Evolutionary conservation across 2,888 invertebrate species (phyloP).

Genomic region (Bugula neritina): DNA sequence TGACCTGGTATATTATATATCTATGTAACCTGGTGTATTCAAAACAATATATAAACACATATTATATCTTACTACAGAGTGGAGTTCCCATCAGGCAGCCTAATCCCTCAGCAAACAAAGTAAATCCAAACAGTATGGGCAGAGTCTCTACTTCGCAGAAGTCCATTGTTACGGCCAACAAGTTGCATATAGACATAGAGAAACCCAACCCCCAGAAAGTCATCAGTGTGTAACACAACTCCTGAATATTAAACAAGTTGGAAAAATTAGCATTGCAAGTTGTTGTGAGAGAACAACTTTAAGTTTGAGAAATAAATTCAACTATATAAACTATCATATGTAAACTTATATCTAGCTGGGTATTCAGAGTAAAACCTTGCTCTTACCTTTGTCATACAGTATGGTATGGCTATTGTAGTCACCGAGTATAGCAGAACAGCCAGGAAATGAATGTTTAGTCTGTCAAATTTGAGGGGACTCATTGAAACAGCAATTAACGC

Average conservation of each 20-base stretch:
- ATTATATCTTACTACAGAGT: neutral
- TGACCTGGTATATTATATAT: no score
- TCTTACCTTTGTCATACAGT: neutral
- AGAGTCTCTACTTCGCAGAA: neutral
- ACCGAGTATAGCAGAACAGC: neutral
- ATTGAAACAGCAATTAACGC: neutral
- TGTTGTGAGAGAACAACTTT: no score
- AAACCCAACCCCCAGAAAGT: neutral
- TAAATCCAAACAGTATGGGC: neutral
- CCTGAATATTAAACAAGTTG: no score
- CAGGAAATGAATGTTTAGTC: neutral
- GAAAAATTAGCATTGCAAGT: no score
- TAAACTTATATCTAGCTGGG: no score
- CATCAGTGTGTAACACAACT: neutral
- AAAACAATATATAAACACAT: no score
- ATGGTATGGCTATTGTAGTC: neutral
- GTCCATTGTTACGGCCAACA: neutral
- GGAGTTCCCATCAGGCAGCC: neutral
- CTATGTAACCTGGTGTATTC: no score
- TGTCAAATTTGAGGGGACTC: neutral
- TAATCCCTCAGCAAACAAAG: neutral
- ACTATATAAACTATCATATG: no score
- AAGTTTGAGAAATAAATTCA: no score
- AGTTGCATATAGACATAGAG: neutral
- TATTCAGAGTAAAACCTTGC: neutral